Evolutionary conservation across 1,140 invertebrate species (phyloP).

Genomic region (Drosophila elegans): DNA sequence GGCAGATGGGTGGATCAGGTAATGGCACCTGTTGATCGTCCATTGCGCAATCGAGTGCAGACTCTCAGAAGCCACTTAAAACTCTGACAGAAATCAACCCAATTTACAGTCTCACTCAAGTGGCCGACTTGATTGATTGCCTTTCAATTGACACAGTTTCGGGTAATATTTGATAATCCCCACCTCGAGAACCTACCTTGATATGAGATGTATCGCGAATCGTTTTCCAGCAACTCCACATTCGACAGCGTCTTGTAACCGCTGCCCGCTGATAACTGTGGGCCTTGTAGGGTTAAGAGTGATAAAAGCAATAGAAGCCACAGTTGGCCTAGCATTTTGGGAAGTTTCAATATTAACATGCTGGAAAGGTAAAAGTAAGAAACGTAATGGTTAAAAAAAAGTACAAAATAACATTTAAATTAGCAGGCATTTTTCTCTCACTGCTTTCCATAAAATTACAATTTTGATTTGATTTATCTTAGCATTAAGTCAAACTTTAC

Average conservation of each 20-base stretch:
- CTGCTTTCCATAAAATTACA: too few relatives aligned
- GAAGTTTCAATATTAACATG: slow-evolving; percentile 76
- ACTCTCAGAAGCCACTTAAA: slow-evolving; percentile 48
- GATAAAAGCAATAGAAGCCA: slow-evolving; percentile 49
- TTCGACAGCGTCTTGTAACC: slow-evolving; percentile 53
- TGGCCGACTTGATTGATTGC: slow-evolving; percentile 66
- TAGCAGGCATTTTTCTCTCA: too few relatives aligned
- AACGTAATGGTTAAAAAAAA: neutral
- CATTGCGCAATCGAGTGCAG: slow-evolving; percentile 51
- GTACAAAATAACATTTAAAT: neutral
- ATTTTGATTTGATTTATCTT: too few relatives aligned
- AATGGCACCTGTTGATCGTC: slow-evolving; percentile 28
- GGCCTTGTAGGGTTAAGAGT: slow-evolving; percentile 36
- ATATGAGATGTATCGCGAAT: slow-evolving; percentile 85
- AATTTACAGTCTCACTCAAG: slow-evolving; percentile 53
- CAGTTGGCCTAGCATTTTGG: slow-evolving; percentile 61
- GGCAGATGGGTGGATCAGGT: slow-evolving; percentile 2
- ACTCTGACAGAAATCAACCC: slow-evolving; percentile 65
- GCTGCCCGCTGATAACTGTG: slow-evolving; percentile 16
- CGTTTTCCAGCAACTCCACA: slow-evolving; percentile 76
- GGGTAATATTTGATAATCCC: slow-evolving; percentile 61
- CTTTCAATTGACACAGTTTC: slow-evolving; percentile 70
- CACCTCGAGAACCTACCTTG: slow-evolving; percentile 80
- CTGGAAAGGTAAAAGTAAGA: slow-evolving; percentile 43
- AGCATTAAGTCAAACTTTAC: too few relatives aligned